Evolutionary conservation across 1,140 invertebrate species (phyloP), one percentile per base, ranked within the genome.

Genomic region (Drosophila watanabei): DNA sequence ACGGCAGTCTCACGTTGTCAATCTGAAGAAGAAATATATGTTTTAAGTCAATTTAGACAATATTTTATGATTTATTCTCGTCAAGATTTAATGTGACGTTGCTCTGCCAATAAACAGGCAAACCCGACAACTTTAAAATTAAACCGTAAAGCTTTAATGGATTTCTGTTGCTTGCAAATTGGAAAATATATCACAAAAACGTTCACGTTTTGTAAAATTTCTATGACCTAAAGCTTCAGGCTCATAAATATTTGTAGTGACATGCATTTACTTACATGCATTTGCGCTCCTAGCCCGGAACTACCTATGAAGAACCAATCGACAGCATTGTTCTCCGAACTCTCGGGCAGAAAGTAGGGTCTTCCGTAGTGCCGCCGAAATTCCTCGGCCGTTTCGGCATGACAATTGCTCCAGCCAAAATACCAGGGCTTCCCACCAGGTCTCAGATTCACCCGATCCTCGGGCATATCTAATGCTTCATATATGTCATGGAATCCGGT

Each of bases 231-330:
- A 18, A 28, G 4, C 33, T n/a, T 32, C 10, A 30, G 5, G 11
- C 16, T 6, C 51, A 33, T 52, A 52, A 52, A 33, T 33, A 33
- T 33, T 2, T 18, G 30, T 20, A 8, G 18, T 16, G 24, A 39
- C 24, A 0, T 9, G 20, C 5, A 8, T 9, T n/a, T 56, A 79
- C 89, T 95, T 94, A 98, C 97, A 93, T 99, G 98, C 96, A 99
- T 97, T 79, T 98, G 96, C 2, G 98, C 98, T 0, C 98, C 98
- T 91, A 98, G 96, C 41, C 98, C 98, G 1, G 97, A 96, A 37
- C 97, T 98, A 0, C 98, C 98, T 96, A 99, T 99, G 89, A 99
- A 99, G 77, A 99, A 97, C 98, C 98, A 99, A 94, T 98, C 98
- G 0, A 97, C 95, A 58, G 96, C 96, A 83, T 97, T 97, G 73